Evolutionary conservation across 2,888 invertebrate genomes (phyloP).

Genomic region (Hydropsyche betteni): DNA sequence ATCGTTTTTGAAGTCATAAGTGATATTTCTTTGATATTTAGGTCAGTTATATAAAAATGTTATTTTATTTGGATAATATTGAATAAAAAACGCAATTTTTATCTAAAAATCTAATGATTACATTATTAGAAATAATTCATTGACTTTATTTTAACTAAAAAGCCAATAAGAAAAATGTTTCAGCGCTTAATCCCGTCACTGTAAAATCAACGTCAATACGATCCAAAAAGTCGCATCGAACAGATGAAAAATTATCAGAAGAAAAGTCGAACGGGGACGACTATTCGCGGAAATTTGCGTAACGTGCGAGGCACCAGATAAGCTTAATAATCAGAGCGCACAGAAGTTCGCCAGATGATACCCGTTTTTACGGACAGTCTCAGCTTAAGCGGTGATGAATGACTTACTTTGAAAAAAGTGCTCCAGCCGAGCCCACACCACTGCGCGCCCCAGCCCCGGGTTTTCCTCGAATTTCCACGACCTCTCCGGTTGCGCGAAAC

Average conservation of each 20-base stretch:
- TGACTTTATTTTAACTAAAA: no score
- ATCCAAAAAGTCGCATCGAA: slow-evolving; percentile 7
- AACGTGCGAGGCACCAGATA: slow-evolving; percentile 25
- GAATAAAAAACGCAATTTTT: no score
- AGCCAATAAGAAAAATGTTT: no score
- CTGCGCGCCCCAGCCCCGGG: not conserved
- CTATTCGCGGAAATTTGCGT: slow-evolving; percentile 24
- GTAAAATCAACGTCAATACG: not conserved
- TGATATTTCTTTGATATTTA: no score
- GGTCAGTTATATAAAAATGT: no score
- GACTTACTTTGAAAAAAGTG: slow-evolving; percentile 37
- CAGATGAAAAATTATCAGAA: slow-evolving; percentile 17
- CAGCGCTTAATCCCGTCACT: no score
- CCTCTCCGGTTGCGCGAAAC: slow-evolving; percentile 27
- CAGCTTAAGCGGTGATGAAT: slow-evolving; percentile 40
- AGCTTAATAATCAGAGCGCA: slow-evolving; percentile 39
- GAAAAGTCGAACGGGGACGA: not conserved
- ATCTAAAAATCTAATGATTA: no score
- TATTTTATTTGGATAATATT: no score
- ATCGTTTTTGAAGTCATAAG: no score
- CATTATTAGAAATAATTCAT: no score
- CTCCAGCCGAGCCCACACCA: not conserved
- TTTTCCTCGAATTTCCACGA: slow-evolving; percentile 20
- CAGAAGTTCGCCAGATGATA: slow-evolving; percentile 38
- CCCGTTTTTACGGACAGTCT: slow-evolving; percentile 40